Conservation (phyloP, 2,888 invertebrate species). For the Acheta domesticus region DNA sequence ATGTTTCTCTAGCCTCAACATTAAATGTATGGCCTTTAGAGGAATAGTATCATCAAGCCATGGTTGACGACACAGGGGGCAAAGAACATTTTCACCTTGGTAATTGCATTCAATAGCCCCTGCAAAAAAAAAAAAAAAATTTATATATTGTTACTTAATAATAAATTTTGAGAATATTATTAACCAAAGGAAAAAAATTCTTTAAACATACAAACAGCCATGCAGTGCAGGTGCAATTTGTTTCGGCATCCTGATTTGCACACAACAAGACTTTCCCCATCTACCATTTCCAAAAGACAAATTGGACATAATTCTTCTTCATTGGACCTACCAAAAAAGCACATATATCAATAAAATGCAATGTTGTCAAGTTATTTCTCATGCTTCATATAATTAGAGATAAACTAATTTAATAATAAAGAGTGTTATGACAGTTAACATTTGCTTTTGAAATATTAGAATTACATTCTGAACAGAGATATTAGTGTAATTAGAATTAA, state of each 20-base stretch:
- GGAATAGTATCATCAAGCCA: constrained; percentile 41
- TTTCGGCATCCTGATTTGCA: constrained; percentile 49
- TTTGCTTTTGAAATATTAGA: too few relatives aligned
- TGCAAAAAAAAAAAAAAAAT: constrained; percentile 36
- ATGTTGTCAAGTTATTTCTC: background rate
- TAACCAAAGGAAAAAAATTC: background rate
- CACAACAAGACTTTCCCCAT: constrained; percentile 48
- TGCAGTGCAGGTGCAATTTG: constrained; percentile 50
- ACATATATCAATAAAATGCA: constrained; percentile 18
- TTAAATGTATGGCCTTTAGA: too few relatives aligned
- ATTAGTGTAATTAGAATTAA: too few relatives aligned
- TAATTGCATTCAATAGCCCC: constrained; percentile 48
- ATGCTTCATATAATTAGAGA: too few relatives aligned
- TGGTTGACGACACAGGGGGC: constrained; percentile 47
- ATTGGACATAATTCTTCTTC: constrained; percentile 50
- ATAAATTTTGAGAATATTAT: background rate
- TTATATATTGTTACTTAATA: background rate
- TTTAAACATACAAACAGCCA: constrained; percentile 42
- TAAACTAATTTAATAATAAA: too few relatives aligned
- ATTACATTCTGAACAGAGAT: too few relatives aligned
- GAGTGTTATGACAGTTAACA: too few relatives aligned
- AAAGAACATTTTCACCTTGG: constrained; percentile 46
- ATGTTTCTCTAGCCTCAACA: background rate
- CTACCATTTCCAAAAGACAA: constrained; percentile 50
- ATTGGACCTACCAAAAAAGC: constrained; percentile 32